phyloP scores from a whole-genome alignment of 2,113 vertebrate genomes.

The western clawed frog (Xenopus tropicalis) region UCB_Xtro_10.0 CM004448.2:90302501-90303000 shows the following conservation, averaged over 20 bases:
- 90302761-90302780: background rate
- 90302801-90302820: background rate
- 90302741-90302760: constrained; percentile 2
- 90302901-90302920: too few relatives aligned
- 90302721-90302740: constrained; percentile 19
- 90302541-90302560: constrained; percentile 29
- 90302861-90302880: too few relatives aligned
- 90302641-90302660: constrained; percentile 30
- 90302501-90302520: background rate
- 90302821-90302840: too few relatives aligned
- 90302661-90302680: constrained; percentile 30
- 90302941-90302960: too few relatives aligned
- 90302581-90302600: constrained; percentile 40
- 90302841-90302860: too few relatives aligned
- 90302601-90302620: constrained; percentile 39
- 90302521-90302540: constrained; percentile 14
- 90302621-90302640: constrained; percentile 32
- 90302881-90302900: too few relatives aligned
- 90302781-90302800: background rate
- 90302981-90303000: too few relatives aligned
- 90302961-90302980: too few relatives aligned
- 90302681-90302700: constrained; percentile 36
- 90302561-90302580: constrained; percentile 23
- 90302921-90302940: too few relatives aligned
- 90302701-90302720: constrained; percentile 21